Percentiles rank a stretch among this genome's conserved stretches.
Evolutionary conservation across 2,797 vertebrate species (phyloP).

Genomic region (Chaetophractus vellerosus): DNA sequence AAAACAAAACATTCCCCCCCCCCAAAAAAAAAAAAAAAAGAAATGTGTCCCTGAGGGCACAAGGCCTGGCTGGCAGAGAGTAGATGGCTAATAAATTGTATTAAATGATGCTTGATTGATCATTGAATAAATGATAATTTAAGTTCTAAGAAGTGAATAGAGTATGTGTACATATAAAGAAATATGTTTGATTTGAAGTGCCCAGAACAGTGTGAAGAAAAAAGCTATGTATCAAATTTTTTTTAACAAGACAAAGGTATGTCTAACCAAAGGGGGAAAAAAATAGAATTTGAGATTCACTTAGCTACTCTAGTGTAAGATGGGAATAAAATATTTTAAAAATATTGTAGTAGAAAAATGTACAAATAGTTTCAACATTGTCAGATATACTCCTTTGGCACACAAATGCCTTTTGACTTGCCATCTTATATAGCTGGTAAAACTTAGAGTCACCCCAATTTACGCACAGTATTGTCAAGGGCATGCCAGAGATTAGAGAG

Average conservation of each 20-base stretch:
- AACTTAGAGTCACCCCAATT: slow-evolving; percentile 79
- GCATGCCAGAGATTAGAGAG: slow-evolving; percentile 75
- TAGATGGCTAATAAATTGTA: not conserved
- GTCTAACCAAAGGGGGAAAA: slow-evolving; percentile 69
- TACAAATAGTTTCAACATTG: slow-evolving; percentile 68
- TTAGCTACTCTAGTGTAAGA: slow-evolving; percentile 29
- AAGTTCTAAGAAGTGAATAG: slow-evolving; percentile 25
- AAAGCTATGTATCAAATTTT: not conserved
- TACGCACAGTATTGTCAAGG: slow-evolving; percentile 69
- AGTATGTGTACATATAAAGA: not conserved
- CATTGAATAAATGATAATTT: slow-evolving; percentile 49
- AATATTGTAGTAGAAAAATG: slow-evolving; percentile 75
- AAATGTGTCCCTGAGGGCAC: too few species aligned
- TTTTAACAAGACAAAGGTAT: not conserved
- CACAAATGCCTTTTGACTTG: slow-evolving; percentile 64
- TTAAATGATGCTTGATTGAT: not conserved
- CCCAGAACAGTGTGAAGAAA: slow-evolving; percentile 21
- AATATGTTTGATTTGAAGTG: not conserved
- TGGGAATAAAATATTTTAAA: slow-evolving; percentile 73
- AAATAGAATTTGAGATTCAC: slow-evolving; percentile 64
- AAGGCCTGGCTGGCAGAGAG: not conserved
- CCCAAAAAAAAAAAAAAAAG: too few species aligned
- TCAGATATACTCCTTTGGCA: slow-evolving; percentile 64
- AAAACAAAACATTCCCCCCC: too few species aligned
- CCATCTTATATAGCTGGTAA: slow-evolving; percentile 68